Conservation (phyloP, 2,797 vertebrate species). For the Hydrocynus forskahlii region DNA sequence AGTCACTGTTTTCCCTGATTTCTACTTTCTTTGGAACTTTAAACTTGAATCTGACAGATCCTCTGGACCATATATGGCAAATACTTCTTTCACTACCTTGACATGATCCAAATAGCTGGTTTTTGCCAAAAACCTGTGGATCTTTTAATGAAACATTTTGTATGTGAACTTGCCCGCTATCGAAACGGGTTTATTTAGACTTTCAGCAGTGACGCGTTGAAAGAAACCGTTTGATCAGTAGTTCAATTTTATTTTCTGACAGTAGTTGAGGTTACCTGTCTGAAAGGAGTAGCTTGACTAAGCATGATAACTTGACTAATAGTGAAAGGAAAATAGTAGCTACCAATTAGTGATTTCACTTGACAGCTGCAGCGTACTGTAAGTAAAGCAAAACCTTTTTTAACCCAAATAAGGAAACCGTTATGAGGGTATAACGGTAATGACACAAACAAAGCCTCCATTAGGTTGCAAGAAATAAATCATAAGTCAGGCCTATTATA, state of each 20-base stretch:
- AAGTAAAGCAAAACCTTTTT: too few relatives aligned
- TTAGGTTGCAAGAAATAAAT: too few relatives aligned
- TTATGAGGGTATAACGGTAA: background rate
- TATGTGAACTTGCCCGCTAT: background rate
- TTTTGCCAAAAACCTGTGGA: background rate
- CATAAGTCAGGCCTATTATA: background rate
- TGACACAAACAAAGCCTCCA: too few relatives aligned
- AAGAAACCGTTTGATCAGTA: background rate
- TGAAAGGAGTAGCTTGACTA: background rate
- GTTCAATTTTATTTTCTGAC: background rate
- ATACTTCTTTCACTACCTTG: background rate
- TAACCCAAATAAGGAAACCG: background rate
- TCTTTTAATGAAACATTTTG: background rate
- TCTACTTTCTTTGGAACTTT: background rate
- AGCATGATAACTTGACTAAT: background rate
- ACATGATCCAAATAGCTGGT: background rate
- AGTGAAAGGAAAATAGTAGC: background rate
- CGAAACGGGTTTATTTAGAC: background rate
- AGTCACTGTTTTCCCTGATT: background rate
- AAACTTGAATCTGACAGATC: background rate
- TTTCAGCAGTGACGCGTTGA: background rate
- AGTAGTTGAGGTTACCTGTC: background rate
- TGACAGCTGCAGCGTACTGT: too few relatives aligned
- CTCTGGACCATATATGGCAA: background rate
- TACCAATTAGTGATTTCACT: background rate